Conservation (phyloP, 1,140 invertebrate species). For the Rhopalosiphum padi region DNA sequence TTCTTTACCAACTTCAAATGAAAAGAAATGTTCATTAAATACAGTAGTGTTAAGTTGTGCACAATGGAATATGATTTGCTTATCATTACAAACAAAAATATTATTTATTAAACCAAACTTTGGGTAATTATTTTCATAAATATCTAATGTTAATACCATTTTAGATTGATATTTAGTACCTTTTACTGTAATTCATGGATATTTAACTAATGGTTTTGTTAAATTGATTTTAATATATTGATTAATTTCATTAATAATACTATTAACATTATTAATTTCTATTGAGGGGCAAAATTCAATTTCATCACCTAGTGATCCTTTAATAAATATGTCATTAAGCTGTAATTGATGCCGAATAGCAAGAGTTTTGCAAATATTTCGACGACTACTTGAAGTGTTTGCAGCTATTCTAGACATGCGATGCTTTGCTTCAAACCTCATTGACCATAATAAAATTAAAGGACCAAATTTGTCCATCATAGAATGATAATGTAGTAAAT, state of each 20-base stretch:
- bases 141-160: not conserved
- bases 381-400: not conserved
- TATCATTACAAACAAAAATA: too few relatives aligned
- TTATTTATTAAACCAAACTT: too few relatives aligned
- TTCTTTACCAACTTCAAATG: not conserved
- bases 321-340: not conserved
- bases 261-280: not conserved
- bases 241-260: not conserved
- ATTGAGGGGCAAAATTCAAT: not conserved
- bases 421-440: conserved; percentile 4
- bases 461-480: conserved; percentile 10
- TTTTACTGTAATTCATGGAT: conserved; percentile 20
- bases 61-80: too few relatives aligned
- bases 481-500: not conserved
- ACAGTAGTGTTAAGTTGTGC: too few relatives aligned
- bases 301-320: not conserved
- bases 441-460: not conserved
- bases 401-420: not conserved
- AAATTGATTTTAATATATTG: too few relatives aligned
- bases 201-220: not conserved
- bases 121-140: not conserved
- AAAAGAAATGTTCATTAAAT: not conserved
- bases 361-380: conserved; percentile 1
- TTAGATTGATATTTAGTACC: not conserved
- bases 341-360: not conserved